A percentile compares a stretch with the other conserved stretches of the same genome.
phyloP scores from a whole-genome alignment of 2,888 invertebrate genomes.

The Dione vanillae region DNA sequence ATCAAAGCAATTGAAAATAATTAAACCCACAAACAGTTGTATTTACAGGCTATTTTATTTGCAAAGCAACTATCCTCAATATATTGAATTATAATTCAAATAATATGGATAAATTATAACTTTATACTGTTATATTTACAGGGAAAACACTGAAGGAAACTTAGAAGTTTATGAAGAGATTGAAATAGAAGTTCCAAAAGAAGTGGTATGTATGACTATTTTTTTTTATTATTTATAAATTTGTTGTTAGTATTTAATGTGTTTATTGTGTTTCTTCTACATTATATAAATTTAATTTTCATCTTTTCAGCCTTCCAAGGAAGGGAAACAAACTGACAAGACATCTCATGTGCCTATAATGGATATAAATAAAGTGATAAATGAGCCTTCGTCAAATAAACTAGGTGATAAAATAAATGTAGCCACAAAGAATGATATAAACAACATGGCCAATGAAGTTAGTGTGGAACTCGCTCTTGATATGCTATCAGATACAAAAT shows the following conservation, averaged over 20 bases:
- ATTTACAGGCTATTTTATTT: no score
- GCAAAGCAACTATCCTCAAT: no score
- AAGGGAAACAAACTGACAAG: conserved; percentile 59
- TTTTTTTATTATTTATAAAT: neutral
- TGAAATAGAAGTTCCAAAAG: conserved; percentile 75
- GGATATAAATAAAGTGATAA: conserved; percentile 63
- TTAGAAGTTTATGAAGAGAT: conserved; percentile 82
- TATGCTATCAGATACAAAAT: conserved; percentile 56
- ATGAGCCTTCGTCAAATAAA: conserved; percentile 60
- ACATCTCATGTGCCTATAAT: conserved; percentile 65
- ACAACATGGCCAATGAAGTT: conserved; percentile 50
- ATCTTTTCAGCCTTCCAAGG: conserved; percentile 66
- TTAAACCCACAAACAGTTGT: neutral
- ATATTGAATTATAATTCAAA: neutral
- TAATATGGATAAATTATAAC: neutral
- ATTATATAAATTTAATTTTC: conserved; percentile 20
- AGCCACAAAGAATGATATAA: conserved; percentile 53
- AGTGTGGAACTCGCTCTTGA: conserved; percentile 58
- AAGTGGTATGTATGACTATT: conserved; percentile 61
- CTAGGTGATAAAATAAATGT: conserved; percentile 57
- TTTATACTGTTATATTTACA: conserved; percentile 53
- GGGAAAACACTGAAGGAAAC: conserved; percentile 79
- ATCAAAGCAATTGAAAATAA: neutral
- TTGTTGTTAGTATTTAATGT: neutral
- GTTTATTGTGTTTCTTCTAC: neutral